Percentiles rank a stretch among this genome's conserved stretches.
Conservation (phyloP, 1,140 invertebrate species). For the Halictus rubicundus region DNA sequence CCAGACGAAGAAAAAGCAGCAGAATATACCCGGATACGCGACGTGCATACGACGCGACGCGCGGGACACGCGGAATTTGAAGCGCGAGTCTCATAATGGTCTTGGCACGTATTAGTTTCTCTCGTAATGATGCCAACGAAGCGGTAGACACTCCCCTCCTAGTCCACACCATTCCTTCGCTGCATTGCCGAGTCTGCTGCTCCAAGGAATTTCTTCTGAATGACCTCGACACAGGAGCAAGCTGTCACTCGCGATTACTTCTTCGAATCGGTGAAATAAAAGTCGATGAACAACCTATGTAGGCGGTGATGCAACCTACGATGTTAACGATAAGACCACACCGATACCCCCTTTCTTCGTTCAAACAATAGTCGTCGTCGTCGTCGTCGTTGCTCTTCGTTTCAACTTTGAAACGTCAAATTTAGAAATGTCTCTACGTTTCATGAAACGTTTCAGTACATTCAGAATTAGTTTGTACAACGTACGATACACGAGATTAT, state of each 20-base stretch:
- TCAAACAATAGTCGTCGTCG: background rate
- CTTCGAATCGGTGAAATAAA: constrained; percentile 6
- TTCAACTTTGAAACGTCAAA: too few species aligned
- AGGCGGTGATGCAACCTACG: background rate
- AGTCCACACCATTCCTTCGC: background rate
- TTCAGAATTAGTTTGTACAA: too few species aligned
- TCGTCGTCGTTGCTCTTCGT: too few species aligned
- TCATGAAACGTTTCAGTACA: too few species aligned
- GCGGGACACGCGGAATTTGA: constrained; percentile 28
- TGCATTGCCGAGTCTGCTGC: background rate
- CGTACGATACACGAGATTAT: background rate
- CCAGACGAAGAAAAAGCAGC: constrained; percentile 1
- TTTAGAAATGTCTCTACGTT: too few species aligned
- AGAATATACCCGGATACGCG: constrained; percentile 5
- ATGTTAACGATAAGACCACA: background rate
- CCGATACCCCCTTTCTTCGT: background rate
- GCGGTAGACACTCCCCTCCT: background rate
- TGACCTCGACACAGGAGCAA: background rate
- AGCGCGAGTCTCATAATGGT: constrained; percentile 37
- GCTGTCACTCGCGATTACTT: constrained; percentile 25
- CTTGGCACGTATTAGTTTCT: constrained; percentile 43
- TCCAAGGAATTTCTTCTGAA: constrained; percentile 13
- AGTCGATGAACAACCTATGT: too few species aligned
- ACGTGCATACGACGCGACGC: too few species aligned
- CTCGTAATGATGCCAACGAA: constrained; percentile 43